Evolutionary conservation across 2,797 vertebrate genomes (phyloP).

Genomic region (Rhinogobio ventralis): DNA sequence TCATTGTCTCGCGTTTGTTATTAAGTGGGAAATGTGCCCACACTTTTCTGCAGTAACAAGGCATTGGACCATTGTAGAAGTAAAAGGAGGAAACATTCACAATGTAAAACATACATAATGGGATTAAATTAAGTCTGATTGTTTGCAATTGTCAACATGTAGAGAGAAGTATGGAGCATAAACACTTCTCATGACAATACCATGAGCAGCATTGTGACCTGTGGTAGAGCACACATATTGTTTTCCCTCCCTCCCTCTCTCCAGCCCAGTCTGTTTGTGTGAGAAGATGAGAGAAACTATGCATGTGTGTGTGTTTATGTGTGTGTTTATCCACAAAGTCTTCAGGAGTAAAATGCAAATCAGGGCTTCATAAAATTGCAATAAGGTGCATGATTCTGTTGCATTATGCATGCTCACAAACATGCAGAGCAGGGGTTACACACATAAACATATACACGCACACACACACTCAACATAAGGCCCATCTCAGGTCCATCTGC

Average conservation of each 20-base stretch:
- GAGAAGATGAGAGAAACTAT: background rate
- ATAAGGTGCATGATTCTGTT: conserved; percentile 64
- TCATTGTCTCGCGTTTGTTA: conserved; percentile 16
- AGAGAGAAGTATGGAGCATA: conserved; percentile 13
- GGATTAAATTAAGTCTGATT: background rate
- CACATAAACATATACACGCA: conserved; percentile 55
- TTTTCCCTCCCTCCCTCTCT: conserved; percentile 2
- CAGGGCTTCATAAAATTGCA: conserved; percentile 72
- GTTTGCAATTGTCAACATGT: conserved; percentile 24
- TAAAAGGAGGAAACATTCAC: conserved; percentile 5
- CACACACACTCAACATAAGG: conserved; percentile 59
- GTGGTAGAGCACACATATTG: background rate
- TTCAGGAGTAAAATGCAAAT: conserved; percentile 72
- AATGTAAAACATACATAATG: conserved; percentile 27
- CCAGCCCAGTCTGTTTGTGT: background rate
- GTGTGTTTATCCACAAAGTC: conserved; percentile 62
- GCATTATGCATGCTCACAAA: conserved; percentile 63
- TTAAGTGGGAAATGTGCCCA: conserved; percentile 29
- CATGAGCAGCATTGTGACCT: conserved; percentile 15
- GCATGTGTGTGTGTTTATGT: conserved; percentile 16
- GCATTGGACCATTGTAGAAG: conserved; percentile 4
- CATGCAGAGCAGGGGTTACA: conserved; percentile 53
- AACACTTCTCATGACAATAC: conserved; percentile 26
- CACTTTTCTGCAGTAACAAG: background rate
- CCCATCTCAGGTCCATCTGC: conserved; percentile 66